Base-by-base conservation (phyloP, 2,113 vertebrate species). In the Saimiri boliviensis region DNA sequence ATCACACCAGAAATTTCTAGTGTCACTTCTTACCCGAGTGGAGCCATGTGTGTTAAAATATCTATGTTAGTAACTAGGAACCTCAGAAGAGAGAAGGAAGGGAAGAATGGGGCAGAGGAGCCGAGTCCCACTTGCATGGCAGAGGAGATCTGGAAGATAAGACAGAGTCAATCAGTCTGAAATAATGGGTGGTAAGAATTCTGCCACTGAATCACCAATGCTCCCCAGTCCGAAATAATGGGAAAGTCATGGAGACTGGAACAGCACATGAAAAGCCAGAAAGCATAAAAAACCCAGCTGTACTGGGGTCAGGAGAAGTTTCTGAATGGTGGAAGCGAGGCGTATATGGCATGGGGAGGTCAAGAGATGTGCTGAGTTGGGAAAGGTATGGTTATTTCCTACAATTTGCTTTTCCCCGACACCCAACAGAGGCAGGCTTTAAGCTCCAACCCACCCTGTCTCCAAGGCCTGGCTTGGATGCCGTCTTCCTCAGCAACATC, bases 291-390 rank as follows among this genome's bases (percentile, higher is more conserved):
- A 25, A 81, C 27, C 20, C 73, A 27, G 68, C 25, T 7, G 35
- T 45, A 2, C 0, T 1, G 17, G 8, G 14, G 9, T 20, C 19
- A 1, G 30, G 17, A 30, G 1, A 35, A 35, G 20, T 81, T 70
- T 60, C 49, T 1, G 10, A 19, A n/a, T 8, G 47, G 45, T 5
- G 7, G 71, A 23, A 54, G 40, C 30, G 14, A 56, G n/a, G 19
- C 14, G 8, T 10, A 0, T 1, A 1, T 13, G 19, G 17, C 23
- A 21, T 6, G 16, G 27, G 45, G 21, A 74, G 8, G 27, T 45
- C 45, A 25, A 76, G 85, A 35, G 52, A 35, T n/a, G 58, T 19
- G 8, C 56, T 9, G 20, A 8, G 8, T 1, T 66, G 37, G 30
- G 54, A 21, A 30, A 56, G 37, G 25, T 49, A 17, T 68, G 87